Evolutionary conservation across 2,113 vertebrate genomes (phyloP).

Genomic region (Eonycteris spelaea): DNA sequence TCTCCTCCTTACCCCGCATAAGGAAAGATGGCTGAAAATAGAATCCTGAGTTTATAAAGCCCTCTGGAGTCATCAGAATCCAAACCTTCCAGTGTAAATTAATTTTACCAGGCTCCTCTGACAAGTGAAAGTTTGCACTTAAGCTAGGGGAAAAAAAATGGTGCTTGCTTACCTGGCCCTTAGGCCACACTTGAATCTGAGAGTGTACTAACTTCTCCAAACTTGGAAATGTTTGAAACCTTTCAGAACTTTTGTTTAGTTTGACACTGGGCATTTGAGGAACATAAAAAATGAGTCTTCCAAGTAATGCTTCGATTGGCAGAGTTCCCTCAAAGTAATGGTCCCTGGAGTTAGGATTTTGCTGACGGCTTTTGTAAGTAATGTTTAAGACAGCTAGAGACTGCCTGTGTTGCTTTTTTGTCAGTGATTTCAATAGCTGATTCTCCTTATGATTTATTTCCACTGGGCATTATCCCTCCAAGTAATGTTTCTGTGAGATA

Average conservation of each 20-base stretch:
- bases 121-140: background rate
- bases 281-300: slow-evolving; percentile 32
- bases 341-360: slow-evolving; percentile 15
- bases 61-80: background rate
- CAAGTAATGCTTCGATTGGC: slow-evolving; percentile 61
- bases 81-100: background rate
- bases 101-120: background rate
- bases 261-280: slow-evolving; percentile 57
- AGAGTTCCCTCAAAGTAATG: slow-evolving; percentile 45
- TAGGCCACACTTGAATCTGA: background rate
- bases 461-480: background rate
- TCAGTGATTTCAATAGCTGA: background rate
- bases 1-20: background rate
- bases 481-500: slow-evolving; percentile 28
- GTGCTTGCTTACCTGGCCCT: background rate
- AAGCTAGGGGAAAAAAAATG: background rate
- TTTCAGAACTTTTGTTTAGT: slow-evolving; percentile 43
- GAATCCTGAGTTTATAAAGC: background rate
- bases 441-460: slow-evolving; percentile 52
- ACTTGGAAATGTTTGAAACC: slow-evolving; percentile 36
- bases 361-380: slow-evolving; percentile 44
- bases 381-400: background rate
- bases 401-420: slow-evolving; percentile 38
- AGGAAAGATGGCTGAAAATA: background rate
- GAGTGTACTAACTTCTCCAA: background rate